phyloP scores from a whole-genome alignment of 1,140 invertebrate genomes.

The Ceratina australensis region DNA sequence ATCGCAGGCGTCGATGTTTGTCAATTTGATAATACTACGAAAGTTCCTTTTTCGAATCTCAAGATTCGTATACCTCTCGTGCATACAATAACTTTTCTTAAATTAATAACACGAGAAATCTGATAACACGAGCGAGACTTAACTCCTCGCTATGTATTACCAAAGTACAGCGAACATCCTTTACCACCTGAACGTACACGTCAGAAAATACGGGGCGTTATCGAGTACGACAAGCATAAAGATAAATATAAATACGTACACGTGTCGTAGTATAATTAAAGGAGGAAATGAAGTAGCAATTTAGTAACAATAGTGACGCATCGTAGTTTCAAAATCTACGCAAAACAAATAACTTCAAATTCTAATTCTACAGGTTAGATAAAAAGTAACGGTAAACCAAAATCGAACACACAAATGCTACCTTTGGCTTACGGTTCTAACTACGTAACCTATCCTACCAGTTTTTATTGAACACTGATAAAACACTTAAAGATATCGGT shows the following conservation, averaged over 20 bases:
- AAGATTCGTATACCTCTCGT: background rate
- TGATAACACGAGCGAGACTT: background rate
- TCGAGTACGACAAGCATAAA: background rate
- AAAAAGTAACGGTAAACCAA: constrained; percentile 14
- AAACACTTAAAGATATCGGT: background rate
- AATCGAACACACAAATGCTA: constrained; percentile 17
- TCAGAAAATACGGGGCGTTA: background rate
- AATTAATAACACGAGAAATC: background rate
- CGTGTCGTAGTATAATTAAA: constrained; percentile 10
- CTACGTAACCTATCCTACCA: constrained; percentile 13
- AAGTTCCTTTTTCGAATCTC: background rate
- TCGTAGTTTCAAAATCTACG: background rate
- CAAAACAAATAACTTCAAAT: background rate
- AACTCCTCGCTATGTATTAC: background rate
- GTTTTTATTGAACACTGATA: constrained; percentile 1
- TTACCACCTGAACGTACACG: background rate
- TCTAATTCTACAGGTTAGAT: constrained; percentile 2
- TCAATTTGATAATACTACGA: background rate
- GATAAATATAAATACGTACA: background rate
- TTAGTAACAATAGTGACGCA: constrained; percentile 1
- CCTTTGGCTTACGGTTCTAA: background rate
- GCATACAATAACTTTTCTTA: background rate
- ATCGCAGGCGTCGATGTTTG: background rate
- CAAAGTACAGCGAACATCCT: background rate
- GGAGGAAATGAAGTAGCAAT: background rate